Evolutionary conservation across 2,888 invertebrate species (phyloP).

Genomic region (Dendrolimus pini): DNA sequence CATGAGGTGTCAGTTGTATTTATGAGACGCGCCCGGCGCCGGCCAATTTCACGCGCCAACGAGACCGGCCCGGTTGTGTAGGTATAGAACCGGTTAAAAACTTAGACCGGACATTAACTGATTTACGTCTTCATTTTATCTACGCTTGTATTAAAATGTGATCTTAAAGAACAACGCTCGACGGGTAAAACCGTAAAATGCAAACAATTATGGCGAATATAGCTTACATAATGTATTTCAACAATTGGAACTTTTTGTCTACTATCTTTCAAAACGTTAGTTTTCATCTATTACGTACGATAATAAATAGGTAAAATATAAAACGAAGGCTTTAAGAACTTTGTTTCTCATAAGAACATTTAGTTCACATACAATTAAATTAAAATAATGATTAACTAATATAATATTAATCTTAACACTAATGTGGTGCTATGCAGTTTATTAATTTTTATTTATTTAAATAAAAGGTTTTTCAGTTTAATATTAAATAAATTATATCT

Average conservation of each 20-base stretch:
- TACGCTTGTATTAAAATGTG: background rate
- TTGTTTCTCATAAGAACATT: too few relatives aligned
- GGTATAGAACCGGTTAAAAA: background rate
- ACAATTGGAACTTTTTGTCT: too few relatives aligned
- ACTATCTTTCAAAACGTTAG: background rate
- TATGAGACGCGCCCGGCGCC: slow-evolving; percentile 17
- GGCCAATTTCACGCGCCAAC: slow-evolving; percentile 24
- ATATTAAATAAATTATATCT: too few relatives aligned
- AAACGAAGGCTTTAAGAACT: too few relatives aligned
- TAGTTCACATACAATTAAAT: background rate
- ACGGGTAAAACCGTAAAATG: too few relatives aligned
- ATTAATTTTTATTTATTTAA: too few relatives aligned
- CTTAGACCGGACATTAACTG: background rate
- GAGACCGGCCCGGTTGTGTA: slow-evolving; percentile 1
- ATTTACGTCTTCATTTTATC: background rate
- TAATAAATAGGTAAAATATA: background rate
- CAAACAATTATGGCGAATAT: too few relatives aligned
- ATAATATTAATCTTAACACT: background rate
- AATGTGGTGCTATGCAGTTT: background rate
- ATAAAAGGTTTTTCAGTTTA: too few relatives aligned
- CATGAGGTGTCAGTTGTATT: slow-evolving; percentile 30
- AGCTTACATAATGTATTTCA: too few relatives aligned
- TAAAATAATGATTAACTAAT: background rate
- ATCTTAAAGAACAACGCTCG: background rate
- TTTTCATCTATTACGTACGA: background rate